Conservation (phyloP, 2,113 vertebrate genomes). For the Otus sunia region DNA sequence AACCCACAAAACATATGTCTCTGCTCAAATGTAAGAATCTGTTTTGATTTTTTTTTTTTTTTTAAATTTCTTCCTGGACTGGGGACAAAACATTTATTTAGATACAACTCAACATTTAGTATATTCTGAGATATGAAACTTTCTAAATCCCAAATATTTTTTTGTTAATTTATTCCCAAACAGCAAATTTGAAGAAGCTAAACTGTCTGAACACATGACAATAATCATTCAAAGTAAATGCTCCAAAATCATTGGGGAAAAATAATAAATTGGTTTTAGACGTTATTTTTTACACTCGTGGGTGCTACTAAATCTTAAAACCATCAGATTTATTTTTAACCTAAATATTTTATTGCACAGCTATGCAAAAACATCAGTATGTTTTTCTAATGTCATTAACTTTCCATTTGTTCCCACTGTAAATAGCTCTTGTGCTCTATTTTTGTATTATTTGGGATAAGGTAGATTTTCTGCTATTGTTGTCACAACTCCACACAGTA, state of each 20-base stretch:
- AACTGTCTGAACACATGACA: background rate
- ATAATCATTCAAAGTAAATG: background rate
- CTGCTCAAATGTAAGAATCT: conserved; percentile 59
- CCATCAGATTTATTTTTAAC: background rate
- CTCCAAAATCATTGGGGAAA: background rate
- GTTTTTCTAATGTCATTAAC: background rate
- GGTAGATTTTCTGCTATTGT: background rate
- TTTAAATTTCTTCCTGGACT: background rate
- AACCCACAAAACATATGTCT: conserved; percentile 68
- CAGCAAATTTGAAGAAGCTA: background rate
- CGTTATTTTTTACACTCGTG: background rate
- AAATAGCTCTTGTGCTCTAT: background rate
- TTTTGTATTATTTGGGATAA: background rate
- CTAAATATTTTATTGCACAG: background rate
- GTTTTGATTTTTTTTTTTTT: conserved; percentile 16
- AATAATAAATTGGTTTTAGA: background rate
- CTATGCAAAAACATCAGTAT: background rate
- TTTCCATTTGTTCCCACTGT: background rate
- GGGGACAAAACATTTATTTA: conserved; percentile 34
- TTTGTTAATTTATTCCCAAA: background rate
- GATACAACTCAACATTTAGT: background rate
- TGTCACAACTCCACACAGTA: background rate
- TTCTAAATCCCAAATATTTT: background rate
- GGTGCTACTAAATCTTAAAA: background rate
- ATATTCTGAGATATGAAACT: background rate